A percentile compares a stretch with the other conserved stretches of the same genome.
Conservation (phyloP, 2,797 vertebrate species). For the Gouania willdenowi region DNA sequence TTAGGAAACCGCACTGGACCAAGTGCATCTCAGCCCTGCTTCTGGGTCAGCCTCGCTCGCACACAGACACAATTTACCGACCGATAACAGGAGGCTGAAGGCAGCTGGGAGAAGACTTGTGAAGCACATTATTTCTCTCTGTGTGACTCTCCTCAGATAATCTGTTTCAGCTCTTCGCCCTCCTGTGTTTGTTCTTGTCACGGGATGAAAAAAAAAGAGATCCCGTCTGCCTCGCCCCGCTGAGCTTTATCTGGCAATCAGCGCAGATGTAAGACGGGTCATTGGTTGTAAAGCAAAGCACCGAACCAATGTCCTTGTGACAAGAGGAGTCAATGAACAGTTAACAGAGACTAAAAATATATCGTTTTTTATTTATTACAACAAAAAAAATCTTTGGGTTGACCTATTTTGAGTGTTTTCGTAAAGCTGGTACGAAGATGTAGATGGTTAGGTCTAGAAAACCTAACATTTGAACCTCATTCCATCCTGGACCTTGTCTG, state of each 20-base stretch:
- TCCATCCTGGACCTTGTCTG: too few species aligned
- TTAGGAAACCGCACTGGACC: too few species aligned
- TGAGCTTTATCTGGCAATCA: slow-evolving; percentile 10
- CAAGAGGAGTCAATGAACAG: slow-evolving; percentile 38
- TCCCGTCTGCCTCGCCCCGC: background rate
- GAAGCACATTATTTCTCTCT: background rate
- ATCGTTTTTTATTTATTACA: too few species aligned
- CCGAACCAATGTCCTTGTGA: slow-evolving; percentile 19
- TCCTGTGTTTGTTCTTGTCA: too few species aligned
- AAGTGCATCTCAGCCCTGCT: background rate
- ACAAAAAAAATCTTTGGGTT: too few species aligned
- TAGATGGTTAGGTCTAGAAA: too few species aligned
- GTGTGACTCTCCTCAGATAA: slow-evolving; percentile 12
- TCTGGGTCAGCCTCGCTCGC: slow-evolving; percentile 13
- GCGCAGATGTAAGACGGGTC: background rate
- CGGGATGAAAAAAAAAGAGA: too few species aligned
- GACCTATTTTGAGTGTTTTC: too few species aligned
- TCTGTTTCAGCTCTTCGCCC: slow-evolving; percentile 1
- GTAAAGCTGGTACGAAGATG: too few species aligned
- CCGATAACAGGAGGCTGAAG: slow-evolving; percentile 6
- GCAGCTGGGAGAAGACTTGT: background rate
- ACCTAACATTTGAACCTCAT: too few species aligned
- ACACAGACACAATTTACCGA: slow-evolving; percentile 7
- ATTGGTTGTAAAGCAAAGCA: slow-evolving; percentile 12
- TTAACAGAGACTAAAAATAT: too few species aligned